These are phyloP conservation scores for Blastobasis adustella DNA, from an alignment of 2,888 invertebrate species.

Conservation along the genomic window DNA sequence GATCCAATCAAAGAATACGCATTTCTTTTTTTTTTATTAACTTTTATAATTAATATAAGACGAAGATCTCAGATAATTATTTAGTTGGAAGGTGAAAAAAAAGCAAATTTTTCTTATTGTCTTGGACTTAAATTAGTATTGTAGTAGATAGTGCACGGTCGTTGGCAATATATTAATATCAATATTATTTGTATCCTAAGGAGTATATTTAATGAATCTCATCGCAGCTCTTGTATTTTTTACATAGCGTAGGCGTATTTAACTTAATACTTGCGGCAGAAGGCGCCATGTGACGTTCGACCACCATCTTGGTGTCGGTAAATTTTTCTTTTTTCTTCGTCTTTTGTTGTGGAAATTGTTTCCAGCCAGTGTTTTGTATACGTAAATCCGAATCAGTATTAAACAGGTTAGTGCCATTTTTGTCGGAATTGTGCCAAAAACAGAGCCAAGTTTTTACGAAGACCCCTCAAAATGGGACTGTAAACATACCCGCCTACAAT, in stretches of 20 bases:
- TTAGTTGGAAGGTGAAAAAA: slow-evolving; percentile 27
- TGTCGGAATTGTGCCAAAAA: slow-evolving; percentile 37
- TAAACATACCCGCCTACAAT: background rate
- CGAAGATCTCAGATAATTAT: slow-evolving; percentile 71
- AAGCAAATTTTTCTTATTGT: slow-evolving; percentile 31
- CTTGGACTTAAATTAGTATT: slow-evolving; percentile 43
- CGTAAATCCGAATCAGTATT: slow-evolving; percentile 25
- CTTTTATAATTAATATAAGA: slow-evolving; percentile 27
- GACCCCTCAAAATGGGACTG: slow-evolving; percentile 1
- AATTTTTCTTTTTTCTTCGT: slow-evolving; percentile 6
- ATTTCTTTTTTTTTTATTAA: slow-evolving; percentile 45
- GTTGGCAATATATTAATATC: slow-evolving; percentile 44
- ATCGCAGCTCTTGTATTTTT: slow-evolving; percentile 41
- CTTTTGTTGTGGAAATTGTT: background rate
- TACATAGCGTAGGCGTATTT: slow-evolving; percentile 5
- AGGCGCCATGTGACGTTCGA: slow-evolving; percentile 22
- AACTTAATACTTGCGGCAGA: slow-evolving; percentile 8
- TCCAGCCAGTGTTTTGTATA: background rate
- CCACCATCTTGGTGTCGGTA: slow-evolving; percentile 7
- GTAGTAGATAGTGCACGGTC: slow-evolving; percentile 61
- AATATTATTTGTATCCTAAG: slow-evolving; percentile 20
- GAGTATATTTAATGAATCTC: slow-evolving; percentile 39
- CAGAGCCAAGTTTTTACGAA: slow-evolving; percentile 1
- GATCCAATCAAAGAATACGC: slow-evolving; percentile 59
- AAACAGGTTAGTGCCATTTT: slow-evolving; percentile 34